These are phyloP conservation scores for Sitta carolinensis DNA, from an alignment of 2,797 vertebrate genomes.

Conservation along the genomic window DNA sequence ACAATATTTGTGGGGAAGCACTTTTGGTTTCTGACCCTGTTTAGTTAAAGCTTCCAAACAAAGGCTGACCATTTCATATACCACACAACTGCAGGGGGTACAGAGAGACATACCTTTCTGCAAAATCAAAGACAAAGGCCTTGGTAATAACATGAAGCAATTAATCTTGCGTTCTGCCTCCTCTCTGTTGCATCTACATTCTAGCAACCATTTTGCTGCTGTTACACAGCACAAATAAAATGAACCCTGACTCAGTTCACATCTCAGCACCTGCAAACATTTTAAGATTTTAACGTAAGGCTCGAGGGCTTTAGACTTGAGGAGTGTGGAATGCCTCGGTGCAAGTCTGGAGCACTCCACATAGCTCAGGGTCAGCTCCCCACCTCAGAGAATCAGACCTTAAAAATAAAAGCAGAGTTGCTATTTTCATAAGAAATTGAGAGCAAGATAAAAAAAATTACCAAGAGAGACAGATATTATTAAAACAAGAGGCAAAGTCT, in stretches of 20 bases:
- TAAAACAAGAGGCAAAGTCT: not conserved
- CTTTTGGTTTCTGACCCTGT: not conserved
- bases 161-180: not conserved
- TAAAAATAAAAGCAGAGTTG: not conserved
- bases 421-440: not conserved
- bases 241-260: not conserved
- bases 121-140: not conserved
- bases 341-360: not conserved
- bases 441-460: not conserved
- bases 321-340: rapidly evolving
- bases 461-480: not conserved
- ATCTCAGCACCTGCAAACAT: not conserved
- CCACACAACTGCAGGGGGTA: not conserved
- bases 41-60: not conserved
- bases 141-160: not conserved
- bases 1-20: not conserved
- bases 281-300: not conserved
- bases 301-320: not conserved
- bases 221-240: not conserved
- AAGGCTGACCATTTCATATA: not conserved
- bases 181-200: not conserved
- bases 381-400: not conserved
- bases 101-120: not conserved
- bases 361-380: not conserved
- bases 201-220: not conserved